These are phyloP conservation scores for Astropecten irregularis DNA, from an alignment of 53 echinoderm and acorn worm genomes.

Conservation along the genomic window DNA sequence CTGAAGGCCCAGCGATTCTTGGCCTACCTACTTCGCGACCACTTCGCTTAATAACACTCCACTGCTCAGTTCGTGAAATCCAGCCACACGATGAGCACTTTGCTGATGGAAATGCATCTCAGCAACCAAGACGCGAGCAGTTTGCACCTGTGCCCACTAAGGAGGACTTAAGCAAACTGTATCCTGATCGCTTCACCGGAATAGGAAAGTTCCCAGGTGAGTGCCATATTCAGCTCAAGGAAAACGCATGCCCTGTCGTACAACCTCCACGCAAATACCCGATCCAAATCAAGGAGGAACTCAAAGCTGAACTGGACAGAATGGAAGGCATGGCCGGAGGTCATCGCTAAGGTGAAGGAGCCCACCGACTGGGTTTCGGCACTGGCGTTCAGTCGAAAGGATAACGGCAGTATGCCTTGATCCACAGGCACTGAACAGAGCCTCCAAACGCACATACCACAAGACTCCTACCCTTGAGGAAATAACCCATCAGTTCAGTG, in stretches of 20 bases:
- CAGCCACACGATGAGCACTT: neutral
- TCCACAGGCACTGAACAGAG: constrained; percentile 53
- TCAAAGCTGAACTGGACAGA: neutral
- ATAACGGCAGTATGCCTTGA: constrained; percentile 67
- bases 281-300: constrained; percentile 63
- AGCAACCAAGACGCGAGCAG: neutral
- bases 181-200: neutral
- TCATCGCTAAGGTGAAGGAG: constrained; percentile 64
- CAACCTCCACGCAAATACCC: constrained; percentile 35
- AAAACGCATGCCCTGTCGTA: constrained; percentile 11
- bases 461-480: too few species aligned
- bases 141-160: neutral
- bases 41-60: neutral
- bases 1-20: too few species aligned
- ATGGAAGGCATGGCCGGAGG: constrained; percentile 34
- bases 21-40: neutral
- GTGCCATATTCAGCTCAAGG: constrained; percentile 32
- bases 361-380: constrained; percentile 72
- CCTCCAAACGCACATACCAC: constrained; percentile 33
- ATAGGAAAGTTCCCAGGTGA: too few species aligned
- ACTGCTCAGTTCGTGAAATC: neutral
- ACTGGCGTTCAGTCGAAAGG: constrained; percentile 52
- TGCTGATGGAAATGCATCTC: neutral
- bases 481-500: constrained; percentile 50
- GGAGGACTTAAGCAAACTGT: neutral